These are phyloP conservation scores for Chionoecetes opilio DNA, from an alignment of 1,140 invertebrate species.

Conservation along the genomic window DNA sequence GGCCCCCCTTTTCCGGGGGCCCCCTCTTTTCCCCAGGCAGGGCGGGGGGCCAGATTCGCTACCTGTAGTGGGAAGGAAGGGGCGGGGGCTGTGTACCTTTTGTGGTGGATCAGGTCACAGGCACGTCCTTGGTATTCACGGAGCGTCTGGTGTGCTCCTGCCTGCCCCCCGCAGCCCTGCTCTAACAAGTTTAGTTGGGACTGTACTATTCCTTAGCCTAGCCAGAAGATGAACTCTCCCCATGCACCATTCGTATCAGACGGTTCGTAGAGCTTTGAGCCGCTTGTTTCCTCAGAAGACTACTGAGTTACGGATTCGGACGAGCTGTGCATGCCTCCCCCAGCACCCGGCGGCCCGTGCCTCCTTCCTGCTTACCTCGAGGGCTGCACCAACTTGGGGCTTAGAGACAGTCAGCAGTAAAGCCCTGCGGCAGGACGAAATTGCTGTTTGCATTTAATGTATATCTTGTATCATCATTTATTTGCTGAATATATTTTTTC, in stretches of 20 bases:
- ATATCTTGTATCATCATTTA: no score
- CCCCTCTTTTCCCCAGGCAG: no score
- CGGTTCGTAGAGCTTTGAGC: background rate
- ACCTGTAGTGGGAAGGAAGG: no score
- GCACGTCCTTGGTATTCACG: conserved; percentile 7
- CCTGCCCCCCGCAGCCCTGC: background rate
- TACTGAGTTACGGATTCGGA: background rate
- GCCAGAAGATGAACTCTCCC: background rate
- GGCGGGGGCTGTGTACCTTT: no score
- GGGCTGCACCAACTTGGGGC: background rate
- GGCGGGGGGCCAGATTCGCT: no score
- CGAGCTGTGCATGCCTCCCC: no score
- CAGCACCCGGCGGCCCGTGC: no score
- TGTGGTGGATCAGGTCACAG: conserved; percentile 17
- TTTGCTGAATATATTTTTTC: no score
- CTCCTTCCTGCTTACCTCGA: background rate
- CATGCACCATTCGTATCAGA: background rate
- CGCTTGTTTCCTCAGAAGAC: background rate
- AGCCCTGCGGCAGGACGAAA: background rate
- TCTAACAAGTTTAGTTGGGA: background rate
- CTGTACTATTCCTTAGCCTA: background rate
- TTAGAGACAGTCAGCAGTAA: background rate
- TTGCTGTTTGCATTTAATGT: background rate
- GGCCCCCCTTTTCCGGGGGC: no score
- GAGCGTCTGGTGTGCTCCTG: background rate